Base-by-base conservation (phyloP, 2,113 vertebrate species). In the Alosa alosa region DNA sequence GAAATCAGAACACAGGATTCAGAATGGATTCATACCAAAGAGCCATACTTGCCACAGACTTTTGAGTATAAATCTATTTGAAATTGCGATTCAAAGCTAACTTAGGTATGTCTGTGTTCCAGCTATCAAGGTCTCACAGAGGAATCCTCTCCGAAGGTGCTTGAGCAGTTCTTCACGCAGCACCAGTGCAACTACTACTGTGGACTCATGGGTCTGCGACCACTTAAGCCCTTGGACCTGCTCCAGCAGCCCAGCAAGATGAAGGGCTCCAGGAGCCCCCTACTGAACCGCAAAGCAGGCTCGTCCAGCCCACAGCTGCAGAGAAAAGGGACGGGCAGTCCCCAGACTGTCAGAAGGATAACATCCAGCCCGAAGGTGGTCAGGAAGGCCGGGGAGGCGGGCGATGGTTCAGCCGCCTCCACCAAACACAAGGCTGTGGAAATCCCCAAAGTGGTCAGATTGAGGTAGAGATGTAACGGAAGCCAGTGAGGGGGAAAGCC, bases 41-140 rank as follows among this genome's bases (percentile, higher is more conserved):
- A 39, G 13, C 31, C 11, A 31, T 31, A 75, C 10, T 4, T 64
- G 60, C 52, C 60, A 64, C n/a, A 25, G 55, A n/a, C 55, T n/a
- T 64, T 60, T 60, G 22, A n/a, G 25, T 9, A 68, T 60, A 18
- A 20, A 60, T 22, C 0, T 20, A 5, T 60, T 60, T 55, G 13
- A 49, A 4, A 22, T 60, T 60, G 55, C 20, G 6, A 60, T 60
- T 60, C 20, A 36, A 31, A 3, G 7, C 64, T 36, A 72, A 72
- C 64, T 72, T 72, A 9, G n/a, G 0, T 25, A n/a, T 5, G 4
- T 72, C 39, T 89, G 11, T 90, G 5, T 92, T 93, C 82, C 94
- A 99, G 98, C 91, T 99, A 98, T 93, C 98, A 99, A 92, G 97
- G 97, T 82, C 94, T 99, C 86, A 97, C 97, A 84, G 97, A 97